Evolutionary conservation across 1,140 invertebrate species (phyloP).

Genomic region (Drosophila pandora): DNA sequence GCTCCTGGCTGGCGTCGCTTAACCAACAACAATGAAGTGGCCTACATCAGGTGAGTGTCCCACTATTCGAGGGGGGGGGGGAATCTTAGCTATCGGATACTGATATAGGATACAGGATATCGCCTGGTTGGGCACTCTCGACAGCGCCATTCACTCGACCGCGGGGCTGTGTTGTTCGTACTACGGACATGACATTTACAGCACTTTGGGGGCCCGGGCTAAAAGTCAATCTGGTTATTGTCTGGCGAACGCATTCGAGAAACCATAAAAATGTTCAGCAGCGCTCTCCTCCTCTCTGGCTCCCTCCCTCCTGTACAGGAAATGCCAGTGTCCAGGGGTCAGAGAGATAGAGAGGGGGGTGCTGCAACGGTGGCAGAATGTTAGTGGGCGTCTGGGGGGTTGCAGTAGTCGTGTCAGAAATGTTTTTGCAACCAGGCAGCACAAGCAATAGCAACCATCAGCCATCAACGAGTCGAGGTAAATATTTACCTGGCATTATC

Average conservation of each 20-base stretch:
- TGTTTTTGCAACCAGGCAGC: constrained; percentile 52
- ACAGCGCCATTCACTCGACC: constrained; percentile 1
- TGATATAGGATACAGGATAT: constrained; percentile 38
- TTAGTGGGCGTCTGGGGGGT: constrained; percentile 18
- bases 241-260: constrained; percentile 63
- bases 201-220: constrained; percentile 45
- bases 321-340: constrained; percentile 51
- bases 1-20: constrained; percentile 82
- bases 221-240: constrained; percentile 79
- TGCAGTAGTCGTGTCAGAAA: constrained; percentile 64
- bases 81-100: constrained; percentile 4
- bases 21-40: constrained; percentile 79
- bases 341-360: too few species aligned
- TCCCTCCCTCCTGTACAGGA: constrained; percentile 54
- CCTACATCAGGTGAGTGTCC: constrained; percentile 82
- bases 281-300: not conserved
- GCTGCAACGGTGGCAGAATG: too few species aligned
- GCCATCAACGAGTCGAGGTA: constrained; percentile 38
- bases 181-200: constrained; percentile 73
- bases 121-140: constrained; percentile 8
- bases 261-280: constrained; percentile 69
- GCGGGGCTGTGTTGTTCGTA: constrained; percentile 31
- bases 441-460: not conserved
- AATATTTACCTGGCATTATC: constrained; percentile 77
- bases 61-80: not conserved